Base-by-base conservation (phyloP, 2,113 vertebrate genomes). In the Okapia johnstoni region DNA sequence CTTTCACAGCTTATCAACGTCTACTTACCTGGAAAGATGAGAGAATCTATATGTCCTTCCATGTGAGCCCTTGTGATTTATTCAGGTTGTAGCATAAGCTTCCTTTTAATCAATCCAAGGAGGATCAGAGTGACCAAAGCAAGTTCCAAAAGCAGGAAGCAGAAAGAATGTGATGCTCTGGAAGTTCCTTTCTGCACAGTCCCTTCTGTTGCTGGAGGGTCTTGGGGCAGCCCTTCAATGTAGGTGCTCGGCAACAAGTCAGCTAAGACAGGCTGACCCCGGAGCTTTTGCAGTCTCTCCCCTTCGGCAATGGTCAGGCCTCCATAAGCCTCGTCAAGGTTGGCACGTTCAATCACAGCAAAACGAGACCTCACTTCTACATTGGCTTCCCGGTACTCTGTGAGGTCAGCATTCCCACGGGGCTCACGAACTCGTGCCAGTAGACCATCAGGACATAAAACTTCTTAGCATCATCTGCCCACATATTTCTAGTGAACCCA, bases 311-410 rank as follows among this genome's bases (percentile, higher is more conserved):
- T 97, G 1, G 99, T 99, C 96, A 99, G 98, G 95, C 99, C 99
- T 98, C 99, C 98, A 97, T 99, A 99, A 70, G 99, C 99, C 98
- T 99, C 99, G 80, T 99, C 99, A 17, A 99, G 99, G 96, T 99
- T 99, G 97, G 99, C 99, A 97, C 99, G 98, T 98, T 99, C 99
- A 77, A 99, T 99, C 93, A 99, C 99, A 66, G 99, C 99, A 97
- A 99, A 99, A 58, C 99, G 99, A 43, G 99, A 99, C 99, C 99
- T 99, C 92, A 99, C 98, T 98, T 99, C 99, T 96, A 99, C 99
- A 93, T 99, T 99, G 2, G 99, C 99, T 23, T 99, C 99, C 89
- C 99, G 99, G 98, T 99, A 99, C 98, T 98, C 98, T 19, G 99
- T 99, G 79, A 99, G 99, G 91, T 99, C 99, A 26, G 99, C 99